These are phyloP conservation scores for Psittacula derbiana DNA, from an alignment of 2,797 vertebrate species.

Conservation along the genomic window DNA sequence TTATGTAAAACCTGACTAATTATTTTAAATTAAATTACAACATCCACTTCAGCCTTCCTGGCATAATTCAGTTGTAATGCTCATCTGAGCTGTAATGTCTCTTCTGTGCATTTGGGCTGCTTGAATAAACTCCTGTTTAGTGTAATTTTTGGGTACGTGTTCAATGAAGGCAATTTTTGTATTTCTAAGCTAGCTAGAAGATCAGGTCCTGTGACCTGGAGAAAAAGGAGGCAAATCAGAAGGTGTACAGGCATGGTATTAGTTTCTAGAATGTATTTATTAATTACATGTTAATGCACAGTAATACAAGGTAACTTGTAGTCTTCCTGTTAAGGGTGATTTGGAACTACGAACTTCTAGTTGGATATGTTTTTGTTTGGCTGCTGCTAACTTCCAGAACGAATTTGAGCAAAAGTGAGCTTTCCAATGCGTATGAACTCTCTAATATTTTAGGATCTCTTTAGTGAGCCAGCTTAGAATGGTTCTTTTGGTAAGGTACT, in stretches of 20 bases:
- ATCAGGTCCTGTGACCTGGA: background rate
- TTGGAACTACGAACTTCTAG: background rate
- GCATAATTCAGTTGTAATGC: slow-evolving; percentile 11
- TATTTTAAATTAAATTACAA: slow-evolving; percentile 15
- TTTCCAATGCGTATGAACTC: background rate
- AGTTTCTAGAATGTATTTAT: background rate
- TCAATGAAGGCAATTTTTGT: background rate
- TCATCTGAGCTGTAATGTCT: background rate
- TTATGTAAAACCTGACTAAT: slow-evolving; percentile 36
- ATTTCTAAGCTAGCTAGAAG: background rate
- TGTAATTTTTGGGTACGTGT: background rate
- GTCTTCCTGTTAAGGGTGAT: background rate
- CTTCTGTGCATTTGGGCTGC: background rate
- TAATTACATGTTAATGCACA: background rate
- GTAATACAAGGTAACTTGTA: background rate
- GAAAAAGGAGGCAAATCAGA: background rate
- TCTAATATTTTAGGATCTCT: background rate
- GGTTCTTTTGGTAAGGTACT: background rate
- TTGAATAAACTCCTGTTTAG: background rate
- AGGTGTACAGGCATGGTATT: background rate
- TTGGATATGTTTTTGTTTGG: background rate
- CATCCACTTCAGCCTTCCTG: background rate
- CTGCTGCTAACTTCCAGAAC: background rate
- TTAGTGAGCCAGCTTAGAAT: background rate
- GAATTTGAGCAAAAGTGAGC: background rate